A percentile compares a stretch with the other conserved stretches of the same genome.
Evolutionary conservation across 2,888 invertebrate species (phyloP).

Genomic region (Linnaemya tessellans): DNA sequence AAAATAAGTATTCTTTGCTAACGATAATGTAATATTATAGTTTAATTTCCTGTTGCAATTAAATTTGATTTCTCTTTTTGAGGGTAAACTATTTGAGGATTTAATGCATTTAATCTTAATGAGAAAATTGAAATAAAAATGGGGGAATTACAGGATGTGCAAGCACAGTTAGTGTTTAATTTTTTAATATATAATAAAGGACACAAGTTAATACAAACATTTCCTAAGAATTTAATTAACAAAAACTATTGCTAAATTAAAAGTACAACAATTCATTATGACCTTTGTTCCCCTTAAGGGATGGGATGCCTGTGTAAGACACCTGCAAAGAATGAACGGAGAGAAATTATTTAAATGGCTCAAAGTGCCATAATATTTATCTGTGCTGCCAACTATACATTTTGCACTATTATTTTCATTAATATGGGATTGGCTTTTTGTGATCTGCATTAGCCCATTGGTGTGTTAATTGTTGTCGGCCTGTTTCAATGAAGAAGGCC

Average conservation of each 20-base stretch:
- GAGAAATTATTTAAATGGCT: no score
- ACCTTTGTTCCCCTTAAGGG: no score
- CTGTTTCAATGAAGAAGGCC: no score
- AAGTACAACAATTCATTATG: not conserved
- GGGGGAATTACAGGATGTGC: slow-evolving; percentile 6
- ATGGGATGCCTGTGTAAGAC: no score
- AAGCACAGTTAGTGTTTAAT: not conserved
- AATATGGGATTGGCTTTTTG: no score
- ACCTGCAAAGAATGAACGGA: no score
- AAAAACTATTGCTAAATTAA: not conserved
- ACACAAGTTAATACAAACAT: not conserved
- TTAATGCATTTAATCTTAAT: slow-evolving; percentile 10
- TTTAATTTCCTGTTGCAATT: slow-evolving; percentile 68
- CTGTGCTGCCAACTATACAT: no score
- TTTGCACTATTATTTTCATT: no score
- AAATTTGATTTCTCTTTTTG: slow-evolving; percentile 56
- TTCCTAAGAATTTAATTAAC: not conserved
- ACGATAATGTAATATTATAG: slow-evolving; percentile 68
- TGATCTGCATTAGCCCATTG: no score
- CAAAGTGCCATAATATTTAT: no score
- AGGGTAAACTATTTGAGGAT: slow-evolving; percentile 31
- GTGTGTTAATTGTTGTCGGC: no score
- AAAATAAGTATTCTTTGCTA: slow-evolving; percentile 33
- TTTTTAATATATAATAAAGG: slow-evolving; percentile 1
- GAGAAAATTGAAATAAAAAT: slow-evolving; percentile 27